Percentiles rank a stretch among this genome's conserved stretches.
phyloP scores from a whole-genome alignment of 2,888 invertebrate species.

The Podabrus alpinus region DNA sequence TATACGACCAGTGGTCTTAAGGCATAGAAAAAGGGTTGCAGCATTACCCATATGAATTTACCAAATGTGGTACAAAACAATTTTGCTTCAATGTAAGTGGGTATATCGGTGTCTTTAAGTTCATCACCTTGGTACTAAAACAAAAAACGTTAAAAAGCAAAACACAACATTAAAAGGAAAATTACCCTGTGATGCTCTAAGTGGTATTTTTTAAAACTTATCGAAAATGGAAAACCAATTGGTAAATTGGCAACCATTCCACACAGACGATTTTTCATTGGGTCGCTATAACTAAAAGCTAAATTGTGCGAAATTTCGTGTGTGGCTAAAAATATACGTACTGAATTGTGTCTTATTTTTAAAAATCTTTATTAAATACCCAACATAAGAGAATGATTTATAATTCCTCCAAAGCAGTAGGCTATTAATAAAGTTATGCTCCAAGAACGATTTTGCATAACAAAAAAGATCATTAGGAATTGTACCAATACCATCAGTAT shows the following conservation, averaged over 20 bases:
- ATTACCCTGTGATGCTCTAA: slow-evolving; percentile 89
- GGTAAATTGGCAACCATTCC: slow-evolving; percentile 97
- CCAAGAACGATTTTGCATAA: slow-evolving; percentile 86
- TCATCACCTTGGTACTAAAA: slow-evolving; percentile 94
- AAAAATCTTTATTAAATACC: slow-evolving; percentile 60
- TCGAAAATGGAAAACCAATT: slow-evolving; percentile 91
- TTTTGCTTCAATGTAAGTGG: slow-evolving; percentile 88
- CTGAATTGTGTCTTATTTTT: background rate
- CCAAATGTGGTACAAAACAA: slow-evolving; percentile 90
- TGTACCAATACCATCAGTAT: slow-evolving; percentile 84
- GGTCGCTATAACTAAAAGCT: slow-evolving; percentile 92
- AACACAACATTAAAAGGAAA: slow-evolving; percentile 16
- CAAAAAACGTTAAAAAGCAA: background rate
- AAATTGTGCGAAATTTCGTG: slow-evolving; percentile 98
- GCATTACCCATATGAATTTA: slow-evolving; percentile 88
- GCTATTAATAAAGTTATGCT: slow-evolving; percentile 75
- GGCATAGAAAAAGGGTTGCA: slow-evolving; percentile 96
- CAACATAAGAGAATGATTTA: slow-evolving; percentile 92
- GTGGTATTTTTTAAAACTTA: slow-evolving; percentile 96
- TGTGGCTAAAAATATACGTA: slow-evolving; percentile 70
- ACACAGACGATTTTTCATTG: slow-evolving; percentile 84
- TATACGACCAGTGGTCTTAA: slow-evolving; percentile 87
- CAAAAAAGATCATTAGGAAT: slow-evolving; percentile 68
- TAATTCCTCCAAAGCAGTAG: slow-evolving; percentile 94
- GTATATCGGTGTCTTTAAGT: slow-evolving; percentile 91